Base-by-base conservation (phyloP, 2,888 invertebrate genomes). In the Amorpha juglandis region DNA sequence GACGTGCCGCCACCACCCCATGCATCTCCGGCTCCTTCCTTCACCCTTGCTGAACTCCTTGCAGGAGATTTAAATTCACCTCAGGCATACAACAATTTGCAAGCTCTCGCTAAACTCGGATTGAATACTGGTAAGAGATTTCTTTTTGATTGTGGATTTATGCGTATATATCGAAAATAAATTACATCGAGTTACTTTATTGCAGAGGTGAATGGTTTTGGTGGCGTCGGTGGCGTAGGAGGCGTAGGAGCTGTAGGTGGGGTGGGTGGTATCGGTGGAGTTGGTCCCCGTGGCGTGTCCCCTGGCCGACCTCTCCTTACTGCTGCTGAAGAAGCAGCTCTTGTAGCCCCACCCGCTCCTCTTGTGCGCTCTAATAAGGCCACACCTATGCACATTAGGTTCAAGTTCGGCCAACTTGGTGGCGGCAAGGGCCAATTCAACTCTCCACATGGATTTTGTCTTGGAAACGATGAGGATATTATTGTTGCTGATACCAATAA, bases 401-500 rank as follows among this genome's bases (percentile, higher is more conserved):
- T 97, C 91, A 98, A 98, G 91, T 99, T 99, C 89, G 99, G 99
- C 12, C 98, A 98, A 78, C 94, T 99, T 72, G 99, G 99, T 38
- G 97, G 98, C 38, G 97, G 97, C 70, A 98, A 98, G 85, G 97
- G 98, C 21, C 98, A 99, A 90, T 99, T 99, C 82, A 98, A 98
- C 91, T 98, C 99, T 0, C 99, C 99, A 0, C 99, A 99, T 89
- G 99, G 99, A 58, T 99, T 99, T 89, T 99, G 99, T 83, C 94
- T 99, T 71, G 98, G 99, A 47, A 95, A 96, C 64, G 98, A 98
- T 81, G 98, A 99, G 87, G 98, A 99, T 82, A 98, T 99, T 74
- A 97, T 99, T 78, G 98, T 99, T 27, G 99, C 98, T 52, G 98
- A 99, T 86, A 99, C 99, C 6, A 98, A 99, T 86, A 99, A 99